Conservation (phyloP, 2,888 invertebrate genomes). For the Julus scanicus region DNA sequence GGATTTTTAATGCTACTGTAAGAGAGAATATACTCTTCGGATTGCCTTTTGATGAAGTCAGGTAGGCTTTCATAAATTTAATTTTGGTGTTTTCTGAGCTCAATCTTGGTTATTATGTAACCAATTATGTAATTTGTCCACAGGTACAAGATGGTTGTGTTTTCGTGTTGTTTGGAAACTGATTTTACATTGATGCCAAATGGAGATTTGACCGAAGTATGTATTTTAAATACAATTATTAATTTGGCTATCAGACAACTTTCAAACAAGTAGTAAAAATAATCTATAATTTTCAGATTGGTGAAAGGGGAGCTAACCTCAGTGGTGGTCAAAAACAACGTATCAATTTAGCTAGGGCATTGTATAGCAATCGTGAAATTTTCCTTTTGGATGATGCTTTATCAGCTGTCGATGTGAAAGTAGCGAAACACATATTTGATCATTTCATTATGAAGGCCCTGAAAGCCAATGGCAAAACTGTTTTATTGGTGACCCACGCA, state of each 20-base stretch:
- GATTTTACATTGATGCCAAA: constrained; percentile 67
- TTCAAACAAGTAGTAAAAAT: background rate
- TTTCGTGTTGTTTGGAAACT: constrained; percentile 66
- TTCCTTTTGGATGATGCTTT: constrained; percentile 73
- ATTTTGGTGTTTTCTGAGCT: no score
- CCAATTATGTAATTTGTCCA: background rate
- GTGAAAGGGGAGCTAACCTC: constrained; percentile 68
- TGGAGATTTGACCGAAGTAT: constrained; percentile 69
- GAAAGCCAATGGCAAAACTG: constrained; percentile 62
- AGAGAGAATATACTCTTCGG: constrained; percentile 68
- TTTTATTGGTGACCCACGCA: constrained; percentile 64
- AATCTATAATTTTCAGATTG: constrained; percentile 64
- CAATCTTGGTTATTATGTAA: constrained; percentile 41
- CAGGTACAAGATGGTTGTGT: constrained; percentile 66
- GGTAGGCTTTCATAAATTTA: constrained; percentile 53
- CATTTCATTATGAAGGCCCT: constrained; percentile 64
- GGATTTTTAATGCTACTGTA: constrained; percentile 68
- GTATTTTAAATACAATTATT: constrained; percentile 6
- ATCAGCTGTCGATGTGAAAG: constrained; percentile 70
- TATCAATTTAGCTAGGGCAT: constrained; percentile 71
- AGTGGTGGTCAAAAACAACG: constrained; percentile 72
- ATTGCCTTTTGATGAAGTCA: constrained; percentile 64
- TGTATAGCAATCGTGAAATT: constrained; percentile 69
- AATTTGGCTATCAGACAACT: no score
- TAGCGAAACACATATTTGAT: constrained; percentile 70